Conservation (phyloP, 2,797 vertebrate species). For the Menidia menidia region DNA sequence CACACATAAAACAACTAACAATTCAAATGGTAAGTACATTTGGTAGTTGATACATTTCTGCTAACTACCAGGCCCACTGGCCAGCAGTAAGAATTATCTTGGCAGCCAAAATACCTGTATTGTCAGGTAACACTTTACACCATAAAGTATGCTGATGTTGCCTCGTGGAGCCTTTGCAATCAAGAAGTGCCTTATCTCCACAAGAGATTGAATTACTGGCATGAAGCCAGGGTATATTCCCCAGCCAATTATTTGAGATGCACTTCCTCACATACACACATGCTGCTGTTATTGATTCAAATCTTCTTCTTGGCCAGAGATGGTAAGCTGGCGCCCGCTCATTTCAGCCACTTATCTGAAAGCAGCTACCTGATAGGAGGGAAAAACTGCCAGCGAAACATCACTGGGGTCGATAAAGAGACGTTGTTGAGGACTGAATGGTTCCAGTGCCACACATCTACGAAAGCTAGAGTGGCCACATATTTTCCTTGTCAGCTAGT, state of each 20-base stretch:
- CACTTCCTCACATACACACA: constrained; percentile 24
- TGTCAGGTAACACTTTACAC: constrained; percentile 44
- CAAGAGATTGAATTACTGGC: constrained; percentile 47
- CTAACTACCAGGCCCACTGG: background rate
- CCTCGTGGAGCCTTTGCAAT: constrained; percentile 32
- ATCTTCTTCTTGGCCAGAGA: constrained; percentile 48
- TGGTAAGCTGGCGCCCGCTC: constrained; percentile 54
- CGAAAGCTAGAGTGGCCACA: constrained; percentile 35
- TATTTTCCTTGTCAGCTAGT: constrained; percentile 36
- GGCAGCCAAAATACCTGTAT: constrained; percentile 1
- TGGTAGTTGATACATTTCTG: no score
- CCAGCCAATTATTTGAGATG: constrained; percentile 24
- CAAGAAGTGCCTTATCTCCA: constrained; percentile 29
- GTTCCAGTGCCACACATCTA: constrained; percentile 33
- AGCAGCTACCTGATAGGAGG: constrained; percentile 51
- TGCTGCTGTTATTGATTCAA: constrained; percentile 61
- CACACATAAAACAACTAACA: no score
- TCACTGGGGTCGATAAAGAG: constrained; percentile 47
- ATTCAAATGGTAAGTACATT: no score
- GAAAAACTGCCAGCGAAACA: constrained; percentile 34
- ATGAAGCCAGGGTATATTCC: constrained; percentile 44
- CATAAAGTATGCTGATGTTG: constrained; percentile 18
- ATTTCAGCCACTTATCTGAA: constrained; percentile 62
- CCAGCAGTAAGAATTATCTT: background rate
- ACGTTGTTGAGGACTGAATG: constrained; percentile 27